A percentile compares a stretch with the other conserved stretches of the same genome.
These are phyloP conservation scores for Tiaroga cobitis DNA, from an alignment of 2,797 vertebrate genomes.

Conservation along the genomic window DNA sequence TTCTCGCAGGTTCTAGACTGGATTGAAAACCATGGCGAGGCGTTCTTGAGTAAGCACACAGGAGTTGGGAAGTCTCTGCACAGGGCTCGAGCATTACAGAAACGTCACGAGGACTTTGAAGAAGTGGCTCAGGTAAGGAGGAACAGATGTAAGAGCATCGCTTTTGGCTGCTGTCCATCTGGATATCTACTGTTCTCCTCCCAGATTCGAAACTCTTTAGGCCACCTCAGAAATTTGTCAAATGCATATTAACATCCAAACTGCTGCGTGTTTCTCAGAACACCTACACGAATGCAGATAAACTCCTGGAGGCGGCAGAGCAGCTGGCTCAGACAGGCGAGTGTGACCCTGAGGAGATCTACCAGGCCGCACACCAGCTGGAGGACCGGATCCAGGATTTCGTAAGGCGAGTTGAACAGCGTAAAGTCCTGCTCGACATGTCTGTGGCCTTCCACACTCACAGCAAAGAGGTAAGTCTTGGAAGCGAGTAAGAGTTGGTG, in stretches of 20 bases:
- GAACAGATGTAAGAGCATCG: background rate
- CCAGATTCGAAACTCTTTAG: background rate
- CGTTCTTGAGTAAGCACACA: constrained; percentile 96
- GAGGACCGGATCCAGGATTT: constrained; percentile 98
- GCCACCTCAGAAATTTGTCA: background rate
- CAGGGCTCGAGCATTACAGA: constrained; percentile 93
- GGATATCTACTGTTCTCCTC: constrained; percentile 1
- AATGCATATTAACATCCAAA: constrained; percentile 5
- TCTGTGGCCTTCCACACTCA: constrained; percentile 98
- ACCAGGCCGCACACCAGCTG: constrained; percentile 95
- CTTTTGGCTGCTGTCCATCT: constrained; percentile 1
- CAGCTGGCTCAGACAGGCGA: constrained; percentile 97
- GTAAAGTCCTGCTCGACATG: constrained; percentile 96
- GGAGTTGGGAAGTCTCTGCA: constrained; percentile 96
- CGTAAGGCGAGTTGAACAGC: constrained; percentile 93
- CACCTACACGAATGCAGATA: constrained; percentile 97
- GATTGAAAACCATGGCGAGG: constrained; percentile 98
- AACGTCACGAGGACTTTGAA: constrained; percentile 96
- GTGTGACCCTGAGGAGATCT: constrained; percentile 97
- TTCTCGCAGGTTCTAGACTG: constrained; percentile 90
- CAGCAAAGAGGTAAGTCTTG: constrained; percentile 87
- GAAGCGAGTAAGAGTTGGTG: background rate
- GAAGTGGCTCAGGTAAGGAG: constrained; percentile 94
- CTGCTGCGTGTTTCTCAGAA: constrained; percentile 77
- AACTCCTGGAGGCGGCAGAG: constrained; percentile 94